Base-by-base conservation (phyloP, 2,113 vertebrate species). In the Pica pica region DNA sequence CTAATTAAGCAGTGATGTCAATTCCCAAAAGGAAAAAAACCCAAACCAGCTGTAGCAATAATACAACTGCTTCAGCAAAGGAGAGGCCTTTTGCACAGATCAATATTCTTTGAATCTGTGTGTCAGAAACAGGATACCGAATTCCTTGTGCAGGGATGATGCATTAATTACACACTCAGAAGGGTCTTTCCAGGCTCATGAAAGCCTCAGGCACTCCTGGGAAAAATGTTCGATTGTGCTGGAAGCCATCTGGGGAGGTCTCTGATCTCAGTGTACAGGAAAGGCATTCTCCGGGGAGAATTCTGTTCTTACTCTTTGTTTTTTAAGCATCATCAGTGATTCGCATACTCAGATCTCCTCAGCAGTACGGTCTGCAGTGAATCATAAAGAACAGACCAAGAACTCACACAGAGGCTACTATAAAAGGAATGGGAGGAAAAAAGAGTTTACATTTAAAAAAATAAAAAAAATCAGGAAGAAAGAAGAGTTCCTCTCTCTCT, bases 141-240 rank as follows among this genome's bases (percentile, higher is more conserved):
- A 96, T 74, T 91, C 82, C 80, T 95, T 93, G 20, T 79, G 93
- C 0, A 1, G 83, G 37, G 79, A 87, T 76, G 14, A 24, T 68
- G n/a, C 77, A 94, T 96, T 96, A 97, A 96, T 97, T 91, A 95
- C 16, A 71, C 79, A 88, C 59, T 95, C 82, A 94, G 59, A 94
- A 83, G 61, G 17, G 41, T 44, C 50, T 56, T 85, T 77, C 64
- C 41, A 8, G 60, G 50, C 56, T 95, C 49, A 78, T 57, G 78
- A 95, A 96, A 96, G 60, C 47, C 50, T 82, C 50, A 37, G 9
- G 9, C 8, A 71, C 71, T 90, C 69, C 67, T 85, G 87, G 71
- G 91, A 93, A 89, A 77, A 92, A 52, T 9, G 23, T 87, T 68
- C 28, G 82, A 35, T 84, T 91, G 68, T 69, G 44, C 31, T 96